Evolutionary conservation across 2,888 invertebrate genomes (phyloP), one percentile per base, ranked within the genome.

Genomic region (Unio pictorum): DNA sequence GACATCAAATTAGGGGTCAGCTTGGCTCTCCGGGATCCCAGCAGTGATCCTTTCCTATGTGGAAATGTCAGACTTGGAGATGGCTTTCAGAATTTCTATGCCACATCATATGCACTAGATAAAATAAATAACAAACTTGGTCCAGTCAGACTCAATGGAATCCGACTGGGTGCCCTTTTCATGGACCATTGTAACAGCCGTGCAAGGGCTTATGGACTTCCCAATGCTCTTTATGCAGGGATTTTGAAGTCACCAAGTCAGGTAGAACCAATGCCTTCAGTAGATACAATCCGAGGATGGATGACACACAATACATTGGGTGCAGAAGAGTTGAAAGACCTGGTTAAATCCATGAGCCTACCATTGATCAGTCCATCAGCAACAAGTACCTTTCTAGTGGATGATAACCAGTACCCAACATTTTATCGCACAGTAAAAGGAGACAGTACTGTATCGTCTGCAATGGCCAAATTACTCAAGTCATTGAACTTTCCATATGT

Each of bases 351-450:
- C 23, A 68, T 92, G 81, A 88, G 91, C 65, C 89, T 92, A 26
- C 92, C 93, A 3, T 92, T 92, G 81, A 84, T 90, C 66, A 85
- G 86, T 67, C 82, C 85, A 3, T 76, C 83, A 57, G 81, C 87
- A 3, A 80, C 84, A 3, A 75, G 82, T 45, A 71, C 75, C 7
- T 65, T 66, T 6, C 81, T 88, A 60, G 74, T 79, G 34, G 71
- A 84, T 64, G 73, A 76, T 34, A 73, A 78, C 4, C 69, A 76
- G 8, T 85, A 76, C 67, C 82, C 82, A 20, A 84, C 81, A 8
- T 87, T 87, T 70, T 78, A 82, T 68, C 68, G 87, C 61, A 87
- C 88, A 8, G 73, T 86, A 0, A 86, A 85, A 61, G 84, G 86
- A 4, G 86, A 87, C 55, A 76, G 78, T 23, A 80, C 81, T 18